Evolutionary conservation across 2,888 invertebrate genomes (phyloP).

Genomic region (Leptinotarsa tumamoca): DNA sequence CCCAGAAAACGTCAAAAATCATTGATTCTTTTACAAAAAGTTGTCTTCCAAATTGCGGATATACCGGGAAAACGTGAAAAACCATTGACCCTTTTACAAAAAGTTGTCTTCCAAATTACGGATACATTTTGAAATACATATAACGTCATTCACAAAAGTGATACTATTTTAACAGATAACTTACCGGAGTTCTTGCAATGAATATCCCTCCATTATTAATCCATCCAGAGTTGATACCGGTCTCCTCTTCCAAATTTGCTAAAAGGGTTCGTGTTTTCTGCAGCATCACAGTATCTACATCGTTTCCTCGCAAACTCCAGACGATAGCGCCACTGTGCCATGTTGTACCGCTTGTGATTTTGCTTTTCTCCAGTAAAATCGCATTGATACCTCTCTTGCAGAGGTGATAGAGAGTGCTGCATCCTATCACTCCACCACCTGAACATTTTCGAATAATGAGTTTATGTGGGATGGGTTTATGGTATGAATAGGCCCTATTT

Average conservation of each 20-base stretch:
- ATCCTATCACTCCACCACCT: constrained; percentile 55
- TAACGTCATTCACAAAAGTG: not conserved
- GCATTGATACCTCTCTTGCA: constrained; percentile 52
- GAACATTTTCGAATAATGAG: constrained; percentile 6
- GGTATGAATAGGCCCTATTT: too few species aligned
- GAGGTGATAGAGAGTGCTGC: constrained; percentile 53
- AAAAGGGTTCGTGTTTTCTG: constrained; percentile 78
- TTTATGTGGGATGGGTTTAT: too few species aligned
- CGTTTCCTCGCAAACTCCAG: constrained; percentile 79
- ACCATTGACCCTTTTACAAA: too few species aligned
- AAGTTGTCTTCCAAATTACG: too few species aligned
- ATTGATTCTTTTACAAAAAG: too few species aligned
- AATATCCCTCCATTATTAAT: constrained; percentile 91
- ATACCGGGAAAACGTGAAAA: too few species aligned
- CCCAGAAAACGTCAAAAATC: too few species aligned
- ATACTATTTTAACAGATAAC: constrained; percentile 10
- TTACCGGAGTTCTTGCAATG: constrained; percentile 79
- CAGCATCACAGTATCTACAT: constrained; percentile 85
- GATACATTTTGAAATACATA: too few species aligned
- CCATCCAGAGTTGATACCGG: constrained; percentile 87
- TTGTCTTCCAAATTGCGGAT: too few species aligned
- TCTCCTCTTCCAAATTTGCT: constrained; percentile 79
- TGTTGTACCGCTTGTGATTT: constrained; percentile 54
- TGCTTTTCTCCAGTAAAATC: constrained; percentile 50
- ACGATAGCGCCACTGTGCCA: constrained; percentile 55